Evolutionary conservation across 2,797 vertebrate species (phyloP).

Genomic region (Anas bahamensis): DNA sequence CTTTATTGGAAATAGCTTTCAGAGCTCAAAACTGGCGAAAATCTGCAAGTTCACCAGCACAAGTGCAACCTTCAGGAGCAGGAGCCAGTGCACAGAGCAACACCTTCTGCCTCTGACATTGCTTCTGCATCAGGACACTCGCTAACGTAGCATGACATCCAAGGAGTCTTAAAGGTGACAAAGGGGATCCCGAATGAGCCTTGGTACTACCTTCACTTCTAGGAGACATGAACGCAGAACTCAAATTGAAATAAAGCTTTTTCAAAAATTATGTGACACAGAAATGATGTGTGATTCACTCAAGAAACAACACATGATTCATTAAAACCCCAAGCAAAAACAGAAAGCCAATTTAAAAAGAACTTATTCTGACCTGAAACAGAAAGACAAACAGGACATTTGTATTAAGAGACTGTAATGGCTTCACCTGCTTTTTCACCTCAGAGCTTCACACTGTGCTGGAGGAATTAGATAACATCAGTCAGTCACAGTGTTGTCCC

Average conservation of each 20-base stretch:
- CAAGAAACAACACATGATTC: neutral
- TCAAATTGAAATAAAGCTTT: constrained; percentile 9
- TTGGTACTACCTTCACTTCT: neutral
- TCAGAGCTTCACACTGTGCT: neutral
- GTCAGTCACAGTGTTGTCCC: neutral
- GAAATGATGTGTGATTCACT: neutral
- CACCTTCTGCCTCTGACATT: neutral
- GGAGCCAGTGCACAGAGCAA: neutral
- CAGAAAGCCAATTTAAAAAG: neutral
- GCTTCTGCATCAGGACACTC: neutral
- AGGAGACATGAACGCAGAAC: neutral
- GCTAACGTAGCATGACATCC: neutral
- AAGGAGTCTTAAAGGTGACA: neutral
- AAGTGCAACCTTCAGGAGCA: neutral
- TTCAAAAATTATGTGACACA: neutral
- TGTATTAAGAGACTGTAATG: neutral
- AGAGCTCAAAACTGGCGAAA: neutral
- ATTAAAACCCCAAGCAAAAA: constrained; percentile 3
- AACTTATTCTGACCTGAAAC: constrained; percentile 14
- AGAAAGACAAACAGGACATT: neutral
- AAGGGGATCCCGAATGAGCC: neutral
- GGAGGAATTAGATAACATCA: neutral
- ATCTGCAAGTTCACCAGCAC: neutral
- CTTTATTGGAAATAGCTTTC: neutral
- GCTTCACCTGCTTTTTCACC: neutral